A percentile compares a stretch with the other conserved stretches of the same genome.
phyloP scores from a whole-genome alignment of 2,113 vertebrate species.

The Sigmodon hispidus region DNA sequence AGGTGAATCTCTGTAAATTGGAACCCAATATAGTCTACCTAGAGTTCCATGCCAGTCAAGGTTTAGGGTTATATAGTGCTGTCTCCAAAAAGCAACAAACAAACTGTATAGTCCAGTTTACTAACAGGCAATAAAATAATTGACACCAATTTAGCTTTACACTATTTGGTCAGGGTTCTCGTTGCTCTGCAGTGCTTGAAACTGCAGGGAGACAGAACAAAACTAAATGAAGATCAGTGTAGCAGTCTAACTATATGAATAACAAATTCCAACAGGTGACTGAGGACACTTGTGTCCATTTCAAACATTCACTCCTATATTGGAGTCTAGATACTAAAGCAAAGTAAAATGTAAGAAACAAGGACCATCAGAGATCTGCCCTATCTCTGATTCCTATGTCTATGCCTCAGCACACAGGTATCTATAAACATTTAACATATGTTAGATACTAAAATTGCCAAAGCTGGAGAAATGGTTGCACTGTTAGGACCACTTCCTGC shows the following conservation, averaged over 20 bases:
- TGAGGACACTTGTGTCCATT: background rate
- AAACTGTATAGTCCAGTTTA: background rate
- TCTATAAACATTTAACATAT: background rate
- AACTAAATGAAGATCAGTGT: slow-evolving; percentile 7
- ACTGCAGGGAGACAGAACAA: background rate
- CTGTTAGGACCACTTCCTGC: no score
- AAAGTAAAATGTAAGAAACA: slow-evolving; percentile 30
- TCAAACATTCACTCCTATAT: background rate
- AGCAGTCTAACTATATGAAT: background rate
- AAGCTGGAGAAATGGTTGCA: background rate
- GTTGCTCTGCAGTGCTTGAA: background rate
- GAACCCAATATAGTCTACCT: background rate
- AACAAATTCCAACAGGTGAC: background rate
- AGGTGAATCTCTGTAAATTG: background rate
- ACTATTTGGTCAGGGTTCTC: background rate
- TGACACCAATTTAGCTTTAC: background rate
- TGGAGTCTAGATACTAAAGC: background rate
- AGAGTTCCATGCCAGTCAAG: background rate
- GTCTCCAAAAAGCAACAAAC: background rate
- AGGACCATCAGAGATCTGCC: background rate
- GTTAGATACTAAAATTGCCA: background rate
- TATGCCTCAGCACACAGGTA: background rate
- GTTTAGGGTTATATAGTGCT: background rate
- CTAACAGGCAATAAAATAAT: slow-evolving; percentile 22
- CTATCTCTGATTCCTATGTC: background rate